A percentile compares a stretch with the other conserved stretches of the same genome.
phyloP scores from a whole-genome alignment of 2,797 vertebrate genomes.

The Luscinia luscinia region DNA sequence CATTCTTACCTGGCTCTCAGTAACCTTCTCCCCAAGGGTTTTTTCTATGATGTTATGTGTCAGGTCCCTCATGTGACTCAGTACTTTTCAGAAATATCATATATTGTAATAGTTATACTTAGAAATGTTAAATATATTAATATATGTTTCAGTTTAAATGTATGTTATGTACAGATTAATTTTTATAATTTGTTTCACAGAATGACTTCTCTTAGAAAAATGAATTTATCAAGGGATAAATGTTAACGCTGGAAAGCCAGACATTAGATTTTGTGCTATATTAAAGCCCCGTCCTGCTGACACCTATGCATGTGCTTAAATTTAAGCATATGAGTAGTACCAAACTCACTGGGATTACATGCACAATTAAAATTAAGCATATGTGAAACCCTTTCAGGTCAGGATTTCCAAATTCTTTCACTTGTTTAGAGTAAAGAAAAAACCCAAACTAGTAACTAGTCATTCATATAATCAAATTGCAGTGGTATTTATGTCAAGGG shows the following conservation, averaged over 20 bases:
- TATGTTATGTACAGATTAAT: not conserved
- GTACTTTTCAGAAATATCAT: not conserved
- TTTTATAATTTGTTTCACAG: not conserved
- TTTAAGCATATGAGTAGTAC: not conserved
- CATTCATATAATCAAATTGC: not conserved
- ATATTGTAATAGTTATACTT: not conserved
- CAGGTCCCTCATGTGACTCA: not conserved
- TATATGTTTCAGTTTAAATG: accelerated
- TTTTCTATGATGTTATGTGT: not conserved
- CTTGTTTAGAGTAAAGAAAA: not conserved
- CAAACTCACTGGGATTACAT: not conserved
- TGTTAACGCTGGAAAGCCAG: not conserved
- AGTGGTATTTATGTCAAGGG: not conserved
- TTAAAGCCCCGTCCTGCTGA: not conserved
- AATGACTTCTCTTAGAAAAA: not conserved
- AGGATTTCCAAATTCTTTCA: not conserved
- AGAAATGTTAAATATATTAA: too few species aligned
- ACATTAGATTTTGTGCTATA: not conserved
- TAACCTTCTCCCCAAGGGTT: not conserved
- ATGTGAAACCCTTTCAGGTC: not conserved
- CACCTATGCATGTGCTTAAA: not conserved
- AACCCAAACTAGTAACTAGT: not conserved
- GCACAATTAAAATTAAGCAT: not conserved
- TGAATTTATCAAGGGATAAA: not conserved
- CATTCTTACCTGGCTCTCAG: not conserved